These are phyloP conservation scores for Danaus chrysippus DNA, from an alignment of 2,888 invertebrate species.

Conservation along the genomic window DNA sequence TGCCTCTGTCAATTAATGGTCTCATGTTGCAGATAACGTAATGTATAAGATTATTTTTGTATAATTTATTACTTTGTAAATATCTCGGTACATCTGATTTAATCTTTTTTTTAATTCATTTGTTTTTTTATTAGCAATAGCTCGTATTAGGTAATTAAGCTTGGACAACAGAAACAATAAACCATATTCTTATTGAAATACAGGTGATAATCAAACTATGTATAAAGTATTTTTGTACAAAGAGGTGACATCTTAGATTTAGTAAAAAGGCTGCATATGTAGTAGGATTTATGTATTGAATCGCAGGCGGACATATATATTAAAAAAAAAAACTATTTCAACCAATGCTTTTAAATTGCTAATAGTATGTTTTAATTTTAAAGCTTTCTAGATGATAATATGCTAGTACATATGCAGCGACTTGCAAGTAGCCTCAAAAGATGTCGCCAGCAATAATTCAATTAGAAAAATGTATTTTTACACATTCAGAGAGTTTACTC, in stretches of 20 bases:
- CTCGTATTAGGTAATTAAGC: neutral
- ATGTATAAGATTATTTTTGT: neutral
- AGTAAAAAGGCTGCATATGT: neutral
- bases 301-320: too few species aligned
- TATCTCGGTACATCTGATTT: neutral
- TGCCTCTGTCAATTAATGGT: slow-evolving; percentile 4
- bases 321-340: too few species aligned
- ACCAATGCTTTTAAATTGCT: too few species aligned
- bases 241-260: neutral
- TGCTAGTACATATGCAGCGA: too few species aligned
- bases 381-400: too few species aligned
- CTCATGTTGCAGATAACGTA: neutral
- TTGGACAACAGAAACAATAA: neutral
- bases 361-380: too few species aligned
- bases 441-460: too few species aligned
- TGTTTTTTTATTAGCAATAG: neutral
- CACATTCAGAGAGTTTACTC: too few species aligned
- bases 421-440: too few species aligned
- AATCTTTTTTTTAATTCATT: neutral
- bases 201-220: neutral
- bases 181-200: slow-evolving; percentile 6
- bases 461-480: too few species aligned
- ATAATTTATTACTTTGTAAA: slow-evolving; percentile 6
- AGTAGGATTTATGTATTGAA: neutral
- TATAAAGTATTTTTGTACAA: slow-evolving; percentile 11